These are phyloP conservation scores for Melipona beecheii DNA, from an alignment of 2,888 invertebrate species.

Conservation along the genomic window DNA sequence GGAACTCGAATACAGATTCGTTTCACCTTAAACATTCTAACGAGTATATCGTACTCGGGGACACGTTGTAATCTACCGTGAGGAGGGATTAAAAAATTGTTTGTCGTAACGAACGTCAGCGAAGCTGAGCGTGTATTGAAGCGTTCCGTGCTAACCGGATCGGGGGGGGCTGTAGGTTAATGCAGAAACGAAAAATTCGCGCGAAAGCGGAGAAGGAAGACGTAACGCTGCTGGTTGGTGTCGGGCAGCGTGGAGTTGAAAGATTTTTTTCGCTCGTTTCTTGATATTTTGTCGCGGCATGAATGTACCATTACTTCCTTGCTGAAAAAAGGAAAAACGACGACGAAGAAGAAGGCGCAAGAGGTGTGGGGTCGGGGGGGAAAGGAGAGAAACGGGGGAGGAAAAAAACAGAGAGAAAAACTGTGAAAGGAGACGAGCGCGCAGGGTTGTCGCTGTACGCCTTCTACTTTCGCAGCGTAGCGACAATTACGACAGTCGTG, in stretches of 20 bases:
- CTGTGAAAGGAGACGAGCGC: slow-evolving; percentile 28
- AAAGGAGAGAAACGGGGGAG: background rate
- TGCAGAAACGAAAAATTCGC: background rate
- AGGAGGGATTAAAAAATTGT: background rate
- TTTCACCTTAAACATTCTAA: background rate
- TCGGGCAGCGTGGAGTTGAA: background rate
- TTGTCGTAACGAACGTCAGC: background rate
- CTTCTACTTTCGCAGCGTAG: slow-evolving; percentile 67
- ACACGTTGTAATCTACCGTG: too few species aligned
- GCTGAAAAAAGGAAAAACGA: background rate
- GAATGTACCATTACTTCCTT: slow-evolving; percentile 27
- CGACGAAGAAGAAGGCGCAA: background rate
- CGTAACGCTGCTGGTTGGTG: background rate
- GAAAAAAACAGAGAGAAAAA: slow-evolving; percentile 1
- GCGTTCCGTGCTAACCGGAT: background rate
- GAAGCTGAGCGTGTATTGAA: background rate
- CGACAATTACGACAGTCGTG: slow-evolving; percentile 71
- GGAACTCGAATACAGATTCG: background rate
- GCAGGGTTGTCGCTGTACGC: slow-evolving; percentile 42
- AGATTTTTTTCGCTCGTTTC: background rate
- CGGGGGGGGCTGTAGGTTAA: background rate
- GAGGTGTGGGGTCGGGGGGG: too few species aligned
- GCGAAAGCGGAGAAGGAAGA: background rate
- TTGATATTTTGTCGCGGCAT: slow-evolving; percentile 32
- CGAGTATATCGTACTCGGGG: background rate